Conservation (phyloP, 2,888 invertebrate species). For the Eretmocerus hayati region DNA sequence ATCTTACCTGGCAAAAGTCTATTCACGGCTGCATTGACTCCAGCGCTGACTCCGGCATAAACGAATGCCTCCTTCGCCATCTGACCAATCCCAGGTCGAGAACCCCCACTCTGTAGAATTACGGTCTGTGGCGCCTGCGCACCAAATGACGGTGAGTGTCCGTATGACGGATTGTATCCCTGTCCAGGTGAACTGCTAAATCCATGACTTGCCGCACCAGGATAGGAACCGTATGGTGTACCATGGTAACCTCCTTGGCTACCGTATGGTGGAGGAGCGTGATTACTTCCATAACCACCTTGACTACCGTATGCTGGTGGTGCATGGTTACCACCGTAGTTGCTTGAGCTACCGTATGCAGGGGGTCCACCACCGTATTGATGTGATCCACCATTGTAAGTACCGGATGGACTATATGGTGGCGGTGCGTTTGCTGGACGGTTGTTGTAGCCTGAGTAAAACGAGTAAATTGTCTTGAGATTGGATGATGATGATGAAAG, state of each 20-base stretch:
- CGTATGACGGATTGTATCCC: conserved; percentile 26
- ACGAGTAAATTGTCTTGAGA: no score
- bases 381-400: conserved; percentile 25
- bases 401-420: conserved; percentile 28
- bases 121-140: conserved; percentile 34
- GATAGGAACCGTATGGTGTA: conserved; percentile 10
- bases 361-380: conserved; percentile 3
- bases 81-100: conserved; percentile 41
- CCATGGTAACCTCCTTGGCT: conserved; percentile 25
- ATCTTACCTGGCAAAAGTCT: conserved; percentile 38
- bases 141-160: conserved; percentile 24
- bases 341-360: background rate
- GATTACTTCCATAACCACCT: conserved; percentile 18
- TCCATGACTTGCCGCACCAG: conserved; percentile 10
- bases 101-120: conserved; percentile 29
- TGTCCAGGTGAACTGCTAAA: conserved; percentile 15
- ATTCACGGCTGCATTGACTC: conserved; percentile 43
- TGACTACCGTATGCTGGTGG: conserved; percentile 28
- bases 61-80: conserved; percentile 44
- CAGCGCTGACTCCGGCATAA: conserved; percentile 41
- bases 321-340: conserved; percentile 4
- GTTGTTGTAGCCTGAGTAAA: no score
- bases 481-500: no score
- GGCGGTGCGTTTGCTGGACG: conserved; percentile 15
- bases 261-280: background rate